These are phyloP conservation scores for Caretta caretta DNA, from an alignment of 2,113 vertebrate species.

Conservation along the genomic window DNA sequence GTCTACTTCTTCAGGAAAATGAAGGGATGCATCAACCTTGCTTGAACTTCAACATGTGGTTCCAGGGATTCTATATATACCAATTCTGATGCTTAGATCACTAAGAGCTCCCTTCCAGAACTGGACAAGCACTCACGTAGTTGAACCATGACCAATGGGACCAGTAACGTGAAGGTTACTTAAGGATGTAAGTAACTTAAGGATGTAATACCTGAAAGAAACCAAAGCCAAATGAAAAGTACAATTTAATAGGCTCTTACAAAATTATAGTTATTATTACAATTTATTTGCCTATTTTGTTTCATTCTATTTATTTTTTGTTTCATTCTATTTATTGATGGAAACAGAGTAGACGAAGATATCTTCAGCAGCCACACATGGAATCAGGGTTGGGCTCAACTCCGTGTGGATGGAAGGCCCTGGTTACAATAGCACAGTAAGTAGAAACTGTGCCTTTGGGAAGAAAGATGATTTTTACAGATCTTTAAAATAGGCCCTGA, in stretches of 20 bases:
- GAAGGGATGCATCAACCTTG: background rate
- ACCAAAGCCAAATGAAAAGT: background rate
- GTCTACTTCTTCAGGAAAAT: conserved; percentile 42
- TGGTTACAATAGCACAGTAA: background rate
- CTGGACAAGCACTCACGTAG: background rate
- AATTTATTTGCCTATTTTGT: background rate
- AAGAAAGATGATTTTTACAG: background rate
- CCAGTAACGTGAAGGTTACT: background rate
- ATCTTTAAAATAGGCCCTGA: background rate
- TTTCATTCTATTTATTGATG: background rate
- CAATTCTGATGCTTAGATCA: background rate
- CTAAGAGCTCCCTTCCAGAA: background rate
- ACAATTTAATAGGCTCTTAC: background rate
- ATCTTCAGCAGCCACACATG: background rate
- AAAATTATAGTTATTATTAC: background rate
- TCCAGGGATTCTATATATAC: background rate
- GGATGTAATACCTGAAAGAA: background rate
- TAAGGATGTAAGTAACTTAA: background rate
- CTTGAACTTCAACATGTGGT: background rate
- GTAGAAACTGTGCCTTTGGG: background rate
- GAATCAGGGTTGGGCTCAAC: background rate
- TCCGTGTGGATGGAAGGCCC: background rate
- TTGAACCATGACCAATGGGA: background rate
- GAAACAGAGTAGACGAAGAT: background rate
- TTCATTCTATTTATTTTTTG: background rate